Conservation (phyloP, 2,888 invertebrate genomes). For the Agriopis leucophaearia region DNA sequence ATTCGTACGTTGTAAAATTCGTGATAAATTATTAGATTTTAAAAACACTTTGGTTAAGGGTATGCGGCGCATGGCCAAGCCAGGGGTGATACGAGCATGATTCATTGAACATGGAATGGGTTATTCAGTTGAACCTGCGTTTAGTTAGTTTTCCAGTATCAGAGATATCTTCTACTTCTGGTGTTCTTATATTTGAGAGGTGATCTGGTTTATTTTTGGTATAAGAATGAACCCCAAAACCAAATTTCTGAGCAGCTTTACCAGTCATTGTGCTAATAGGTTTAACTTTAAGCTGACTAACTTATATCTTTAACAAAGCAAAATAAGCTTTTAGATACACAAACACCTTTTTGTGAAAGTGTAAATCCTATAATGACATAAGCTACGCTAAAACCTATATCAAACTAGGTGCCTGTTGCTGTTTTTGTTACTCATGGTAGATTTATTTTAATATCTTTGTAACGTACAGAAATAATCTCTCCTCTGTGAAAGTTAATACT, state of each 20-base stretch:
- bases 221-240: too few species aligned
- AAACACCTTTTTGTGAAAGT: neutral
- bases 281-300: too few species aligned
- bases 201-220: too few species aligned
- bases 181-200: neutral
- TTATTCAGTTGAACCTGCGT: neutral
- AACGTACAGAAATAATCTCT: neutral
- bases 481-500: neutral
- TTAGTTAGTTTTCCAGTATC: neutral
- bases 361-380: neutral
- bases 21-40: constrained; percentile 40
- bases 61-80: constrained; percentile 13
- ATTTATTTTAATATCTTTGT: neutral
- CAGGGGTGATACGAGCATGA: constrained; percentile 28
- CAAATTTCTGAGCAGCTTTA: too few species aligned
- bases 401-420: neutral
- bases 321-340: neutral
- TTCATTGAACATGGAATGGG: constrained; percentile 27
- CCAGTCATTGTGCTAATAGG: too few species aligned
- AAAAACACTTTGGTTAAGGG: constrained; percentile 29
- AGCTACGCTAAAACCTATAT: neutral
- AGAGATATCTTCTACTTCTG: neutral
- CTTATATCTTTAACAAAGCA: neutral
- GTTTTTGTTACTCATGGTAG: neutral
- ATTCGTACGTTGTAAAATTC: constrained; percentile 32